A percentile compares a stretch with the other conserved stretches of the same genome.
Evolutionary conservation across 2,888 invertebrate genomes (phyloP).

Genomic region (Labia minor): DNA sequence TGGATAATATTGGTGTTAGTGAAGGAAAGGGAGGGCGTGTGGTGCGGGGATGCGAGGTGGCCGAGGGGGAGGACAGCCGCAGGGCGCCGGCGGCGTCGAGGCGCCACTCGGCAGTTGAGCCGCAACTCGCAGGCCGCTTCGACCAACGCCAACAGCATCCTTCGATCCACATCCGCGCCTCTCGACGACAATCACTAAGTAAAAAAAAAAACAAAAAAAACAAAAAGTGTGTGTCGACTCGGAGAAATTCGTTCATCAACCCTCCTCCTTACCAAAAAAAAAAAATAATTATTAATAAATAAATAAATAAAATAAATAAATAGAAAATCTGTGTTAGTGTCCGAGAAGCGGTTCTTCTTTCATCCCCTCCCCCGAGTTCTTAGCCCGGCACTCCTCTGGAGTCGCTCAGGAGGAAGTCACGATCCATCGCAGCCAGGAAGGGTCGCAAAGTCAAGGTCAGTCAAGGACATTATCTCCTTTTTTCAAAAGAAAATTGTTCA

Average conservation of each 20-base stretch:
- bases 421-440: slow-evolving; percentile 72
- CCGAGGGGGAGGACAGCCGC: background rate
- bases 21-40: background rate
- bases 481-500: too few species aligned
- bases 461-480: background rate
- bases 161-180: background rate
- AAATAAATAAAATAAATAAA: background rate
- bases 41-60: background rate
- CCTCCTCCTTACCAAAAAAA: background rate
- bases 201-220: background rate
- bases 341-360: background rate
- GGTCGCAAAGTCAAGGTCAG: slow-evolving; percentile 72
- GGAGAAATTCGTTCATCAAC: too few species aligned
- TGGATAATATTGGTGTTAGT: too few species aligned
- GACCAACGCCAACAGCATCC: background rate
- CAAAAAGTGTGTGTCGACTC: too few species aligned
- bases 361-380: background rate
- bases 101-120: slow-evolving; percentile 7
- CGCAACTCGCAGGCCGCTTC: background rate
- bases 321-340: background rate
- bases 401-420: slow-evolving; percentile 72
- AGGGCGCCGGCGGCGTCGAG: background rate
- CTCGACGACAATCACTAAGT: background rate
- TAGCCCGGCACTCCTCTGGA: slow-evolving; percentile 47
- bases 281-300: background rate